These are phyloP conservation scores for Rhinella marina DNA, from an alignment of 2,797 vertebrate genomes.

Conservation along the genomic window DNA sequence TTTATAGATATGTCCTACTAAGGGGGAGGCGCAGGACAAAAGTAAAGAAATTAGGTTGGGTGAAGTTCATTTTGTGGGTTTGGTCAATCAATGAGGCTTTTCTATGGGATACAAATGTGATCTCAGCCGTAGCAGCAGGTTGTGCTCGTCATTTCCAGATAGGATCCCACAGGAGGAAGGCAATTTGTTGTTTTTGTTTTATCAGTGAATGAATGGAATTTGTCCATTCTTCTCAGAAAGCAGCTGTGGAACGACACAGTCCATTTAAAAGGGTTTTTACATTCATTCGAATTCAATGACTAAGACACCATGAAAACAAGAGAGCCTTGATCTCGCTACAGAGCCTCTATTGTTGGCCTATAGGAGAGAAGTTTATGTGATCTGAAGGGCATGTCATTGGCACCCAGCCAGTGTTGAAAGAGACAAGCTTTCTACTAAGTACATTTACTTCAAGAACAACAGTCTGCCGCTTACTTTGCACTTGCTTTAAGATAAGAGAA, in stretches of 20 bases:
- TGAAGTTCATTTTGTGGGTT: background rate
- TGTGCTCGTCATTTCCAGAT: background rate
- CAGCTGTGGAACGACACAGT: constrained; percentile 14
- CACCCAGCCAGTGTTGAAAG: constrained; percentile 41
- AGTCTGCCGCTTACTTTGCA: background rate
- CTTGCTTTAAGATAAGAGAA: background rate
- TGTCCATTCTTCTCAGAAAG: constrained; percentile 37
- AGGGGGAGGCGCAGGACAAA: background rate
- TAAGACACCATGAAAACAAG: constrained; percentile 36
- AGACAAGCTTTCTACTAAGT: background rate
- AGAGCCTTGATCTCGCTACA: constrained; percentile 35
- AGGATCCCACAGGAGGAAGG: background rate
- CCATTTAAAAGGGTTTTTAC: background rate
- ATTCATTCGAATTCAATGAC: constrained; percentile 36
- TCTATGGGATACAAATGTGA: background rate
- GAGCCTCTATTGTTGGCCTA: constrained; percentile 32
- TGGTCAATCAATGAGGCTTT: background rate
- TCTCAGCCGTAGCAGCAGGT: background rate
- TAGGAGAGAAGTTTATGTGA: background rate
- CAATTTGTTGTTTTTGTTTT: constrained; percentile 27
- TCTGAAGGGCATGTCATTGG: background rate
- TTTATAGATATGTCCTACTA: background rate
- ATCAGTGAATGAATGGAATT: constrained; percentile 1
- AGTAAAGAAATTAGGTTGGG: background rate
- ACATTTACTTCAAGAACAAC: background rate